These are phyloP conservation scores for Sycophila texana DNA, from an alignment of 2,888 invertebrate genomes.

Conservation along the genomic window DNA sequence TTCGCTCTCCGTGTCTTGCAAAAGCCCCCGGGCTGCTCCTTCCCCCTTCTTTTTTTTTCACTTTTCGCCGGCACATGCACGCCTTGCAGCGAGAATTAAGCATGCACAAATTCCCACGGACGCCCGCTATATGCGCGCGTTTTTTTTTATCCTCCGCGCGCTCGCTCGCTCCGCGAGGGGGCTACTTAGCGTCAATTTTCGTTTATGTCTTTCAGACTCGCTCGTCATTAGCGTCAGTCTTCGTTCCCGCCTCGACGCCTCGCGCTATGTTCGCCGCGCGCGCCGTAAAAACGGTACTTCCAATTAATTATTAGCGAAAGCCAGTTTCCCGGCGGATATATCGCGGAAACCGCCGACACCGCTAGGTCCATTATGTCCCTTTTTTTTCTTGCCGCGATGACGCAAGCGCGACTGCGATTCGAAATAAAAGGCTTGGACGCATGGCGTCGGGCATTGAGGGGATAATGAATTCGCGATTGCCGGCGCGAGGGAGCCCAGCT, in stretches of 20 bases:
- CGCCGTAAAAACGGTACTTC: no score
- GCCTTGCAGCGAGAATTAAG: constrained; percentile 20
- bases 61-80: not conserved
- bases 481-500: no score
- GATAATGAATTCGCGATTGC: not conserved
- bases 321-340: no score
- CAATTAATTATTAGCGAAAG: no score
- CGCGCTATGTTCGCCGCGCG: no score
- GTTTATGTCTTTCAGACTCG: not conserved
- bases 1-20: constrained; percentile 6
- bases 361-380: no score
- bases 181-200: constrained; percentile 20
- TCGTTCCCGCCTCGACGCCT: no score
- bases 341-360: no score
- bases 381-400: no score
- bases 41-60: constrained; percentile 5
- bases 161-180: not conserved
- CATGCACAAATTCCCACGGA: constrained; percentile 9
- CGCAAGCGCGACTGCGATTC: no score
- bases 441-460: not conserved
- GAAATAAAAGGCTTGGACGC: not conserved
- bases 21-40: not conserved
- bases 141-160: no score
- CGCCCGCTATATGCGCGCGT: not conserved
- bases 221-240: no score